Base-by-base conservation (phyloP, 1,140 invertebrate species). In the Megalopta genalis region DNA sequence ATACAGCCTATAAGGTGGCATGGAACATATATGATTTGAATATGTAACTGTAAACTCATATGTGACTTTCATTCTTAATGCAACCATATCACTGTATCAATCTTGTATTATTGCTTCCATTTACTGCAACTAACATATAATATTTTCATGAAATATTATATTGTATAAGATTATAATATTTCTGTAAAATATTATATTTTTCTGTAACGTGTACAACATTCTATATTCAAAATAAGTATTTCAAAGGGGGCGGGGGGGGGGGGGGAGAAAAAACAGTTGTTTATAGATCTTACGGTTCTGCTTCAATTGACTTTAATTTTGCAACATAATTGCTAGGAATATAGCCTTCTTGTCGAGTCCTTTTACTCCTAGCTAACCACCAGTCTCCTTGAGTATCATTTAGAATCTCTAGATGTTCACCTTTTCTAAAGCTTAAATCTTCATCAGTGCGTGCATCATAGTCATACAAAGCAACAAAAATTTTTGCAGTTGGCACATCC, bases 271-370 rank as follows among this genome's bases (percentile, higher is more conserved):
- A n/a, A 57, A 9, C 8, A 23, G 21, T n/a, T n/a, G 8, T n/a
- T 57, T 57, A 14, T 23, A 2, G 21, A 82, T 96, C 98, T 99
- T 96, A 99, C 98, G 98, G 98, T 95, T 99, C 98, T 86, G 99
- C 99, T 95, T 99, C 99, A 90, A 99, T 99, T 81, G 98, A 99
- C 93, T 99, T 99, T 88, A 99, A 94, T 93, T 99, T 98, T 85
- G 99, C 99, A 81, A 99, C 98, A 95, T 99, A 99, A 94, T 99
- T 99, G 70, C 98, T 99, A 87, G 99, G 99, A 93, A 99, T 99
- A 94, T 99, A 99, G 77, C 99, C 99, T 93, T 99, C 98, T 92
- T 98, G 96, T 92, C 97, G 96, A 52, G 98, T 98, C 87, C 97
- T 95, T 94, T 98, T 98, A 93, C 98, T 99, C 87, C 97, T 95